Base-by-base conservation (phyloP, 2,888 invertebrate species). In the Eupithecia subfuscata region DNA sequence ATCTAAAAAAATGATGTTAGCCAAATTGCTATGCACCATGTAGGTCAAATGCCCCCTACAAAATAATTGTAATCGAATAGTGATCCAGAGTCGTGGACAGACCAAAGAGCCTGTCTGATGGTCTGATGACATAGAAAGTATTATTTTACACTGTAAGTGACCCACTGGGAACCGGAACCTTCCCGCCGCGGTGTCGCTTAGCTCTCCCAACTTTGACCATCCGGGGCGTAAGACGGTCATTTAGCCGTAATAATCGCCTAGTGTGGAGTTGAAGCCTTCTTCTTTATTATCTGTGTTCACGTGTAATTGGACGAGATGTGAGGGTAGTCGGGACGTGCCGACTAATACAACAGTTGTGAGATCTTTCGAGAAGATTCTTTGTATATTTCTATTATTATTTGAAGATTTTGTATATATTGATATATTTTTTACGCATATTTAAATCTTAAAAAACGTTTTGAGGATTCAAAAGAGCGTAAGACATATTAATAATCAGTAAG, bases 231-330 rank as follows among this genome's bases (percentile, higher is more conserved):
- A 92, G 91, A 89, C 91, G 92, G 91, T 92, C 92, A 93, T 93
- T 92, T 93, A 87, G 88, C 91, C 92, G 92, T 93, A 90, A 93
- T 93, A 93, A 93, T 93, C 92, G 92, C 85, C 87, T 85, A 86
- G 90, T 88, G 91, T 87, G 88, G 86, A 86, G 82, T 83, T 88
- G 88, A 88, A 90, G 88, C 88, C 87, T 78, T 80, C 78, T 84
- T 85, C 87, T 87, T 89, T 89, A 90, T 92, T 90, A 89, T 90
- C 88, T 87, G 82, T 85, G 86, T 87, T 86, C 89, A 87, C 88
- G 87, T 90, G 90, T 92, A 90, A 92, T 91, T 92, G 91, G 86
- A 84, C 86, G 78, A 68, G 75, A 76, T 74, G 72, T 70, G 74
- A 72, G 69, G 75, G 69, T 79, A 81, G 60, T 0, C 25, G 60